phyloP scores from a whole-genome alignment of 2,113 vertebrate genomes.

The Ariopsis seemanni region DNA sequence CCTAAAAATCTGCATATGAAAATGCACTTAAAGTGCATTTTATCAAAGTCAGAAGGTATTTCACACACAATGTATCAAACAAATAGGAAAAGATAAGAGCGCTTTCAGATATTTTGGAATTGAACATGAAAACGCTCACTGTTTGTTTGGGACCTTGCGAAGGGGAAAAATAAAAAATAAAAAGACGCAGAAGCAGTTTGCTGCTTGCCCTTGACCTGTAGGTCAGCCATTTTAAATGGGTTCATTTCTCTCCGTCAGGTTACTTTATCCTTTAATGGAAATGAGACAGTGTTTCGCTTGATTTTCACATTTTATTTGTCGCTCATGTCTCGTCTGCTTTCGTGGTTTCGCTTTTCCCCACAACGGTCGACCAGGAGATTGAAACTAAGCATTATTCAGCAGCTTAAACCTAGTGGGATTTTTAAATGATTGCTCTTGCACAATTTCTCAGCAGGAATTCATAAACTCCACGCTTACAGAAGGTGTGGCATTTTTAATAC shows the following conservation, averaged over 20 bases:
- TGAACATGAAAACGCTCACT: slow-evolving; percentile 55
- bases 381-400: slow-evolving; percentile 61
- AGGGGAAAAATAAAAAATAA: slow-evolving; percentile 48
- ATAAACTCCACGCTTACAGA: slow-evolving; percentile 51
- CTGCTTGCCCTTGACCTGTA: slow-evolving; percentile 54
- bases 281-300: slow-evolving; percentile 50
- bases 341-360: background rate
- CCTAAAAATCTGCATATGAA: slow-evolving; percentile 51
- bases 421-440: slow-evolving; percentile 53
- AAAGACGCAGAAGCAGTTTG: slow-evolving; percentile 53
- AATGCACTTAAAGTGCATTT: slow-evolving; percentile 54
- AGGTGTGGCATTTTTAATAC: slow-evolving; percentile 50
- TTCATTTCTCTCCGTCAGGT: slow-evolving; percentile 52
- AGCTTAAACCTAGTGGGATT: slow-evolving; percentile 58
- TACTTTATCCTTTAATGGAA: slow-evolving; percentile 59
- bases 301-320: slow-evolving; percentile 61
- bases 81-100: slow-evolving; percentile 56
- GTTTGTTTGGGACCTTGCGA: slow-evolving; percentile 52
- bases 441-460: slow-evolving; percentile 57
- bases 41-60: slow-evolving; percentile 56
- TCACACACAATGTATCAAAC: slow-evolving; percentile 56
- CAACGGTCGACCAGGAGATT: slow-evolving; percentile 44
- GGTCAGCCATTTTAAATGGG: slow-evolving; percentile 56
- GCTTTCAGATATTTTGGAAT: slow-evolving; percentile 49
- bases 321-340: slow-evolving; percentile 48